Evolutionary conservation across 2,797 vertebrate genomes (phyloP).

Genomic region (Harpagifer antarcticus): DNA sequence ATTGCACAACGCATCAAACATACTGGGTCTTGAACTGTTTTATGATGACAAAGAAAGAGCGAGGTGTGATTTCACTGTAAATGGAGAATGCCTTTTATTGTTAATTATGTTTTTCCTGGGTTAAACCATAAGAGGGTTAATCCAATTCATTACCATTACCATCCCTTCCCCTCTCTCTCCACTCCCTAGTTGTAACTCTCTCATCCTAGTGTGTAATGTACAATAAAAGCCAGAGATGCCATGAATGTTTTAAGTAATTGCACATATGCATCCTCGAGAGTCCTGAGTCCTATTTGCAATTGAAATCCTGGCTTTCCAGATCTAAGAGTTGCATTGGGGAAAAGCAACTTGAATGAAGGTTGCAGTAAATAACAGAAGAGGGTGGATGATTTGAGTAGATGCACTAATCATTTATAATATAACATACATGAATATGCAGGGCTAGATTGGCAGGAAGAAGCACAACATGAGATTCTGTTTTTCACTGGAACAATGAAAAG

Average conservation of each 20-base stretch:
- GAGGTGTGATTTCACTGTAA: too few species aligned
- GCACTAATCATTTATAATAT: constrained; percentile 43
- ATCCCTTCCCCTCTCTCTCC: neutral
- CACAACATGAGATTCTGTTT: neutral
- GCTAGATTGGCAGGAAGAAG: constrained; percentile 6
- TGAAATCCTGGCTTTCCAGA: constrained; percentile 49
- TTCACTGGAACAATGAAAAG: constrained; percentile 28
- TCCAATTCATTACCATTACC: constrained; percentile 15
- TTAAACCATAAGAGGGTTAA: constrained; percentile 11
- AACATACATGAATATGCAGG: constrained; percentile 28
- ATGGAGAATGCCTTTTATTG: too few species aligned
- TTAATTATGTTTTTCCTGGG: too few species aligned
- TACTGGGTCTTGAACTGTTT: too few species aligned
- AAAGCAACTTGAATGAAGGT: constrained; percentile 47
- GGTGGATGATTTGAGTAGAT: constrained; percentile 22
- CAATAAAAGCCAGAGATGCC: constrained; percentile 44
- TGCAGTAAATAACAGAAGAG: constrained; percentile 14
- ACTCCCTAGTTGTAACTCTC: neutral
- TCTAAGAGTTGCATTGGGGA: constrained; percentile 29
- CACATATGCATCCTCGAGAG: constrained; percentile 15
- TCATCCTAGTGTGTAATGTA: constrained; percentile 11
- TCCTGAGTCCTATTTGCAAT: constrained; percentile 50
- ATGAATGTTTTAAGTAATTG: constrained; percentile 44
- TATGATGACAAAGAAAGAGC: too few species aligned
- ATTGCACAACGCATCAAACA: too few species aligned